These are phyloP conservation scores for Oryctolagus cuniculus DNA, from an alignment of 2,113 vertebrate genomes.

Conservation along the genomic window DNA sequence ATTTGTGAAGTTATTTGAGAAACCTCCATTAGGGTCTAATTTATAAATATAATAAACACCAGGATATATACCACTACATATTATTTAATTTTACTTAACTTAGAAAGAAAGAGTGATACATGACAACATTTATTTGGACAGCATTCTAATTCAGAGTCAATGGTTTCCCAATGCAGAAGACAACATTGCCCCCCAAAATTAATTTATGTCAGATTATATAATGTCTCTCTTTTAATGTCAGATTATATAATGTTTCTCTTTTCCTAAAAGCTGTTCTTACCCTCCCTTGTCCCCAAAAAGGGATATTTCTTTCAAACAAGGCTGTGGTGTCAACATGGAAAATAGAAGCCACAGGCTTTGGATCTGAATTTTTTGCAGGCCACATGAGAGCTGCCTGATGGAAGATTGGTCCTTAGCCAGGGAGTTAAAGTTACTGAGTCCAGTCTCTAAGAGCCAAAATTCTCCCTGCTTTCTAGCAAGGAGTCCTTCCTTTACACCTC, in stretches of 20 bases:
- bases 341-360: neutral
- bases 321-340: neutral
- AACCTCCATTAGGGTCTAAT: neutral
- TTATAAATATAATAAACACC: neutral
- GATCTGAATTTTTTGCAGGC: slow-evolving; percentile 9
- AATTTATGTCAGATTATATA: neutral
- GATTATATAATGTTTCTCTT: neutral
- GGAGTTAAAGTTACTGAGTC: slow-evolving; percentile 58
- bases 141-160: neutral
- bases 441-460: slow-evolving; percentile 64
- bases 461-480: slow-evolving; percentile 79
- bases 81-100: slow-evolving; percentile 14
- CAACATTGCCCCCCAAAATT: neutral
- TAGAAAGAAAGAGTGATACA: neutral
- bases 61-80: neutral
- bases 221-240: neutral
- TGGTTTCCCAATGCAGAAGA: neutral
- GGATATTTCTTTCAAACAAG: neutral
- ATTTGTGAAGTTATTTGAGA: slow-evolving; percentile 8
- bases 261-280: neutral
- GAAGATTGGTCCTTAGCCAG: slow-evolving; percentile 54
- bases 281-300: neutral
- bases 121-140: neutral
- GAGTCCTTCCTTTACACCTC: slow-evolving; percentile 70
- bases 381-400: slow-evolving; percentile 44